These are phyloP conservation scores for Alces alces DNA, from an alignment of 2,113 vertebrate genomes.

Conservation along the genomic window DNA sequence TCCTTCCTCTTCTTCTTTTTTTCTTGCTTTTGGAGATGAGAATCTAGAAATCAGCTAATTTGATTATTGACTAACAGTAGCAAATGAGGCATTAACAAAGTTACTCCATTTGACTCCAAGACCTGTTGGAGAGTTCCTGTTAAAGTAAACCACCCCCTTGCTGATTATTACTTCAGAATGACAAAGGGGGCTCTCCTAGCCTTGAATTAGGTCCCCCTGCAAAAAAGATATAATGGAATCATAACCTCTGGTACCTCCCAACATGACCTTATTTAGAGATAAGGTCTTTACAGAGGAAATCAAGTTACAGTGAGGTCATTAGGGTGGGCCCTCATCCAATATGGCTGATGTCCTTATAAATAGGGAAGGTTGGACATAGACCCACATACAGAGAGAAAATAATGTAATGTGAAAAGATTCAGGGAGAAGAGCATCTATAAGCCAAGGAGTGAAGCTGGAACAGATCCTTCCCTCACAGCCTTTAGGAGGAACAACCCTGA, in stretches of 20 bases:
- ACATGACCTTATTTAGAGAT: background rate
- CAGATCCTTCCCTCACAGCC: background rate
- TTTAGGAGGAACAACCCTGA: background rate
- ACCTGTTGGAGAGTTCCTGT: background rate
- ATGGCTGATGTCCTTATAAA: background rate
- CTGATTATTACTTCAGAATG: background rate
- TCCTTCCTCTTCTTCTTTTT: background rate
- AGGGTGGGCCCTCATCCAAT: background rate
- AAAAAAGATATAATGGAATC: background rate
- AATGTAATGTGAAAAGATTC: accelerated
- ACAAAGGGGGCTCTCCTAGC: background rate
- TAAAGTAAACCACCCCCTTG: background rate
- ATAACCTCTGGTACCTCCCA: background rate
- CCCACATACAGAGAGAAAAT: background rate
- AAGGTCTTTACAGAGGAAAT: background rate
- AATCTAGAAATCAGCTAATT: background rate
- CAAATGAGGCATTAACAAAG: background rate
- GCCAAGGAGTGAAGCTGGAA: background rate
- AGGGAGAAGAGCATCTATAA: background rate
- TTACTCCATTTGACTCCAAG: background rate
- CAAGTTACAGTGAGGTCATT: background rate
- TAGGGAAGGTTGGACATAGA: background rate
- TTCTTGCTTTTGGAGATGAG: background rate
- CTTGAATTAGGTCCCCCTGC: background rate
- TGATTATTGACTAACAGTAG: background rate